Conservation (phyloP, 2,888 invertebrate genomes). For the Flexamia atlantica region DNA sequence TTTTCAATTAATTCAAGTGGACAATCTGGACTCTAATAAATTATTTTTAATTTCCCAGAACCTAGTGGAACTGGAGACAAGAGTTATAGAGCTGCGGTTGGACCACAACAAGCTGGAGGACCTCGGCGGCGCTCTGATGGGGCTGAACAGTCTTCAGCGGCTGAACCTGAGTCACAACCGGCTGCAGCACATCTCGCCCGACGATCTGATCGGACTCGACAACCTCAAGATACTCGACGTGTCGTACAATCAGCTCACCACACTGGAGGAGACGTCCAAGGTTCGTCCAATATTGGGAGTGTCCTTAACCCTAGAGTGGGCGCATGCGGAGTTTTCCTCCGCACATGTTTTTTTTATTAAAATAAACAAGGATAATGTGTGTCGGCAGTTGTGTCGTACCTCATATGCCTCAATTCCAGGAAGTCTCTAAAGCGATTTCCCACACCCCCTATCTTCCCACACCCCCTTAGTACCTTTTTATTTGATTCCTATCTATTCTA, state of each 20-base stretch:
- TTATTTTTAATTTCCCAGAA: constrained; percentile 81
- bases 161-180: constrained; percentile 87
- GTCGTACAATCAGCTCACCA: constrained; percentile 86
- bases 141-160: constrained; percentile 84
- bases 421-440: too few species aligned
- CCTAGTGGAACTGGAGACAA: constrained; percentile 86
- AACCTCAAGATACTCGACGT: constrained; percentile 86
- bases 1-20: too few species aligned
- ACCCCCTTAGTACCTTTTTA: too few species aligned
- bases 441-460: too few species aligned
- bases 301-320: too few species aligned
- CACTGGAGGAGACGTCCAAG: constrained; percentile 90
- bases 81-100: constrained; percentile 84
- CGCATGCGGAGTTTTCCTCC: too few species aligned
- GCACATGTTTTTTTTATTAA: too few species aligned
- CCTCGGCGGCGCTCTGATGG: constrained; percentile 86
- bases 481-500: too few species aligned
- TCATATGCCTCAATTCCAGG: too few species aligned
- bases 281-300: constrained; percentile 75
- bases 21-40: too few species aligned
- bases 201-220: constrained; percentile 88
- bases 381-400: too few species aligned
- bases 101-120: constrained; percentile 85
- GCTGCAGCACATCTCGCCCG: constrained; percentile 84
- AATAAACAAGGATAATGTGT: too few species aligned